Conservation (phyloP, 2,797 vertebrate genomes). For the Nannoperca australis region DNA sequence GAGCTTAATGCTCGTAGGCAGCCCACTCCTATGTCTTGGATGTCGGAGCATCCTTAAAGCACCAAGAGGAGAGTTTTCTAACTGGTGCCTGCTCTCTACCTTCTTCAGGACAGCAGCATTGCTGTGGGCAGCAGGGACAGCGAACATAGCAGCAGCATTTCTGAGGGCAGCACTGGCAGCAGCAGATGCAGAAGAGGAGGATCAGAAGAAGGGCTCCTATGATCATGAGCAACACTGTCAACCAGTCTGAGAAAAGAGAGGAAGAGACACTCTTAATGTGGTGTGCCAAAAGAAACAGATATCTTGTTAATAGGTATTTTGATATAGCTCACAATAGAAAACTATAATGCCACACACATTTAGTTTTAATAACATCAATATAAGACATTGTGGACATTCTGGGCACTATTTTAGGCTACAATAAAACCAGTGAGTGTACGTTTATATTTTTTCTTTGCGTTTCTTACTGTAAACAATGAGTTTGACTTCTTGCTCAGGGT, state of each 20-base stretch:
- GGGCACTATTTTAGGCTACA: not conserved
- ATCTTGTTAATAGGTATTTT: not conserved
- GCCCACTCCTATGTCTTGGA: not conserved
- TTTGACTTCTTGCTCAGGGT: constrained; percentile 90
- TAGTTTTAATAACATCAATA: not conserved
- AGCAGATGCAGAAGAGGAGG: constrained; percentile 91
- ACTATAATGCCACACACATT: not conserved
- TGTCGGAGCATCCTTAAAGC: not conserved
- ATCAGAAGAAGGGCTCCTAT: constrained; percentile 90
- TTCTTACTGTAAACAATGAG: constrained; percentile 94
- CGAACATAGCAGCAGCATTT: constrained; percentile 95
- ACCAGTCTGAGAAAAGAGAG: constrained; percentile 88
- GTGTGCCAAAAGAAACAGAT: not conserved
- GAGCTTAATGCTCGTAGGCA: not conserved
- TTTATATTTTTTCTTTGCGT: not conserved
- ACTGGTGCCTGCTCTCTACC: constrained; percentile 44
- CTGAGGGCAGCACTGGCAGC: constrained; percentile 98
- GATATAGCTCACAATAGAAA: not conserved
- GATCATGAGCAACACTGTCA: constrained; percentile 92
- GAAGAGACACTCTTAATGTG: not conserved
- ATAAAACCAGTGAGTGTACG: not conserved
- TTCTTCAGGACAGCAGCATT: constrained; percentile 93
- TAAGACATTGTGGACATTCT: not conserved
- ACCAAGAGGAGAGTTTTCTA: not conserved
- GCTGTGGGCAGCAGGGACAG: constrained; percentile 93